phyloP scores from a whole-genome alignment of 1,140 invertebrate genomes.

The Drosophila busckii region DNA sequence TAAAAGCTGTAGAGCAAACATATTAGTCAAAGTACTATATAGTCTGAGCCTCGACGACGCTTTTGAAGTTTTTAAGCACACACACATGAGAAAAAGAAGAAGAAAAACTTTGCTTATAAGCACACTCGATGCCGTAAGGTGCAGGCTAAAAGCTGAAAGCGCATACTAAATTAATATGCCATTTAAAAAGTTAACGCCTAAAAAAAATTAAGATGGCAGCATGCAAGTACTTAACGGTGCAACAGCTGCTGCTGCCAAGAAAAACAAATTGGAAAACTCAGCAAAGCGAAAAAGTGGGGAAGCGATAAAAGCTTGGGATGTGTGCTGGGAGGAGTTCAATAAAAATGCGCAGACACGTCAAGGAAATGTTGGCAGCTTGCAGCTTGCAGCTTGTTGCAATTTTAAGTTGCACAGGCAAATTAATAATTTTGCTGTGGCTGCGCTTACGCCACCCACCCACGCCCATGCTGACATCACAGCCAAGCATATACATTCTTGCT shows the following conservation, averaged over 20 bases:
- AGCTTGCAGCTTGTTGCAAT: conserved; percentile 55
- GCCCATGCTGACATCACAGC: too few species aligned
- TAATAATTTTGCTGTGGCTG: conserved; percentile 64
- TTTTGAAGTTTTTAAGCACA: too few species aligned
- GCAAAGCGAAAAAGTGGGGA: conserved; percentile 7
- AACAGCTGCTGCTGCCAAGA: conserved; percentile 41
- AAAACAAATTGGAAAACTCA: not conserved
- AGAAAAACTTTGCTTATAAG: conserved; percentile 13
- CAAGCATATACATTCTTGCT: too few species aligned
- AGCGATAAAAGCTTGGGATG: too few species aligned
- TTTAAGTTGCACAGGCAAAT: conserved; percentile 62
- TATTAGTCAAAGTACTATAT: too few species aligned
- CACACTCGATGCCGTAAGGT: conserved; percentile 1
- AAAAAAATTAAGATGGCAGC: conserved; percentile 35
- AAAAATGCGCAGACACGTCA: conserved; percentile 19
- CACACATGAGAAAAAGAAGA: too few species aligned
- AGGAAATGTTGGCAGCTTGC: conserved; percentile 32
- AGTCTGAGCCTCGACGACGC: too few species aligned
- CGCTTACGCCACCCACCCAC: conserved; percentile 2
- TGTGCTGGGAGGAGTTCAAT: conserved; percentile 24
- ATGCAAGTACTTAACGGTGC: conserved; percentile 41
- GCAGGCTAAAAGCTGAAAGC: conserved; percentile 21
- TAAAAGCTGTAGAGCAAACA: too few species aligned
- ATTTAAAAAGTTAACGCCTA: conserved; percentile 61
- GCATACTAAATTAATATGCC: conserved; percentile 62